A percentile compares a stretch with the other conserved stretches of the same genome.
Conservation (phyloP, 1,140 invertebrate species). For the Psilanteris sp. region DNA sequence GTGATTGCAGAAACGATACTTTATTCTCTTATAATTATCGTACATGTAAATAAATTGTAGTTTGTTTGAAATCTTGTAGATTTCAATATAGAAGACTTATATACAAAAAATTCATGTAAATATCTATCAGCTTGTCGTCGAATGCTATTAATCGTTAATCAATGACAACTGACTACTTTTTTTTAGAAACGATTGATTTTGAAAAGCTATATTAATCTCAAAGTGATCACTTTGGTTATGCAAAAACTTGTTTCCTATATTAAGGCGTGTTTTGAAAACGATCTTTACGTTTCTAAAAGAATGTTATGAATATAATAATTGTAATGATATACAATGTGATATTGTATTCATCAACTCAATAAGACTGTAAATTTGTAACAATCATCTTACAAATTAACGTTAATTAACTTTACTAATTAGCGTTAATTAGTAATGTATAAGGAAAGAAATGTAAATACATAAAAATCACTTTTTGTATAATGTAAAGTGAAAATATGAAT, state of each 20-base stretch:
- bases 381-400: too few species aligned
- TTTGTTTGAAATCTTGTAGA: constrained; percentile 2
- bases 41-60: constrained; percentile 35
- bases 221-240: not conserved
- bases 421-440: constrained; percentile 23
- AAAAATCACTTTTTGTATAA: constrained; percentile 29
- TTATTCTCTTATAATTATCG: constrained; percentile 12
- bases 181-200: too few species aligned
- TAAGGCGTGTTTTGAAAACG: too few species aligned
- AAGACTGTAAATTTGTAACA: constrained; percentile 48
- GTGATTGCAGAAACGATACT: too few species aligned
- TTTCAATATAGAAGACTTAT: constrained; percentile 36
- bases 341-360: constrained; percentile 14
- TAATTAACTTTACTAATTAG: too few species aligned
- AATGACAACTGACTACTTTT: too few species aligned
- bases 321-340: constrained; percentile 18
- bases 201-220: too few species aligned
- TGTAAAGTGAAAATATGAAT: constrained; percentile 13
- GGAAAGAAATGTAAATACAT: constrained; percentile 1
- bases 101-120: constrained; percentile 25
- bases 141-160: too few species aligned
- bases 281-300: constrained; percentile 13
- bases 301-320: constrained; percentile 7
- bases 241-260: not conserved
- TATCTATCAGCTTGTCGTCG: too few species aligned